Evolutionary conservation across 2,113 vertebrate species (phyloP), one percentile per base, ranked within the genome.

Genomic region (Verasper variegatus): DNA sequence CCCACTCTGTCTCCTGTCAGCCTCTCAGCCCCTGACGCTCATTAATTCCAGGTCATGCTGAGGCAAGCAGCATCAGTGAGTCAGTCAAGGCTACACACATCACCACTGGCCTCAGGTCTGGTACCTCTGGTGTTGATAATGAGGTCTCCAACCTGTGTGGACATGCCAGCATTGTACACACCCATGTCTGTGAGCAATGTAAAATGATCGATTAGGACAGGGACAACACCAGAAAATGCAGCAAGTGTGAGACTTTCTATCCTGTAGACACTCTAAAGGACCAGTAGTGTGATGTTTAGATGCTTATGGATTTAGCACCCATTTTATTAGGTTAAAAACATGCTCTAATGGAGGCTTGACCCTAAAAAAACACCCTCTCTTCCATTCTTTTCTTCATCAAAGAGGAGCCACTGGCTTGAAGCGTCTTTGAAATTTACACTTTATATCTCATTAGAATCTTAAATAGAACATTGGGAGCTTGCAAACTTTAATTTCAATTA

Each of bases 1-100:
- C 27, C 58, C 21, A 2, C 55, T 55, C 58, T 31, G 49, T 71
- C 74, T 87, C 67, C 64, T 59, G 57, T 61, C 77, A 74, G 58
- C 49, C 2, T 35, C 51, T 17, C 62, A 37, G 62, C 71, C 73
- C 72, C 67, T 40, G 59, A 86, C 74, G 68, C 82, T 87, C 79
- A 84, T 86, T 88, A 83, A 70, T 73, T 87, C 52, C 31, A 69
- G 52, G 64, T 85, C 59, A 47, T 72, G 86, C 82, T 85, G 86
- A 85, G 74, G 54, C 71, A 74, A 68, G 84, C 76, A 84, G 65
- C 78, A 47, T 83, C 72, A 15, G 64, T 24, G 37, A 84, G 80
- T 77, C 75, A 69, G 70, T 82, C 49, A 68, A 74, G 74, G 62
- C 68, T 61, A 31, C 1, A 71, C 54, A 76, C 56, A 58, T 68